Base-by-base conservation (phyloP, 2,797 vertebrate species). In the Loriculus beryllinus region DNA sequence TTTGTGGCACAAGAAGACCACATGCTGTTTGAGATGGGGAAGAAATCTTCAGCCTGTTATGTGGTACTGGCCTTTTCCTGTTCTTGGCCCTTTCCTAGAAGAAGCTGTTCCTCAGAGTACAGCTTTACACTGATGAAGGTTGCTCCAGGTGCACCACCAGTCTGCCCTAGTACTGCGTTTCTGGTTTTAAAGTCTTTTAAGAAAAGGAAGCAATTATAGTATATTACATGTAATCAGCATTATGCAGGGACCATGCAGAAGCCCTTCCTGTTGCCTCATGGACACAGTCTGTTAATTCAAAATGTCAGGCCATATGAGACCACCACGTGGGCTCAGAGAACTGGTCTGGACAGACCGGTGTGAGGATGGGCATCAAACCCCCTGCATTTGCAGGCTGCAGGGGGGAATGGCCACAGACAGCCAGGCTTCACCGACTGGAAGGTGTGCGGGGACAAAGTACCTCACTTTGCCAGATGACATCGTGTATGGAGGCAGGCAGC, bases 291-390 rank as follows among this genome's bases (percentile, higher is more conserved):
- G 3, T 77, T 45, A 8, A 52, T 51, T 11, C 17, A 20, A 2
- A 23, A 18, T 0, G 6, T 2, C 65, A 42, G 3, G 20, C 17
- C 19, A 2, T 1, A 19, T 6, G 49, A 52, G 40, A 37, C 15
- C 22, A 3, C 60, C 26, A 2, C 1, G 12, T 3, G 29, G 79
- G 47, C 3, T 8, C 43, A 18, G 47, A 4, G 26, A 28, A 3
- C 21, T 2, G 3, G 13, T 9, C 45, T 22, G 33, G 33, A 7
- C 1, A 22, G 54, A 3, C 1, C 1, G n/a, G 9, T 40, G 45
- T 12, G 40, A 35, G 9, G 6, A 6, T 0, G 21, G 23, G 17
- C 4, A 3, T 9, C 40, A 33, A 10, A 26, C 7, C 20, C 7
- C 7, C 56, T 2, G 56, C 62, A 10, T 35, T 3, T 25, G 7